Percentiles rank a stretch among this genome's conserved stretches.
Conservation (phyloP, 2,797 vertebrate species). For the Sebastes diploproa region DNA sequence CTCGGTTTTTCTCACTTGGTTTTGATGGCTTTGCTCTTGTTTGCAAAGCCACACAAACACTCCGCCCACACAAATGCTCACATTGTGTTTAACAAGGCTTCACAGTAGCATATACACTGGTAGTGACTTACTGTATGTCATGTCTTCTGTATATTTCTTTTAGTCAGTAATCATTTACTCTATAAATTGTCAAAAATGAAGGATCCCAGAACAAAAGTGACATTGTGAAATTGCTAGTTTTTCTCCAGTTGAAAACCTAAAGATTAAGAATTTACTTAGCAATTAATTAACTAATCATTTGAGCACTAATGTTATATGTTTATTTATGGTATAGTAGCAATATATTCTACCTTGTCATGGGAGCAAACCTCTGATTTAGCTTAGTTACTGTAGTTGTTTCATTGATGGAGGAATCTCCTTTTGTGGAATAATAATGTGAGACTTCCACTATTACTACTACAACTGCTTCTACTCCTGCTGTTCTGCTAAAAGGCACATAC, state of each 20-base stretch:
- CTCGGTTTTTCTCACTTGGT: conserved; percentile 23
- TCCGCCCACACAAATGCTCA: conserved; percentile 30
- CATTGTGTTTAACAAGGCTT: neutral
- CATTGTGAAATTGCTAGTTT: neutral
- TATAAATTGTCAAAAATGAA: neutral
- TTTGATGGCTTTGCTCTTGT: conserved; percentile 38
- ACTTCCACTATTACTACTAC: neutral
- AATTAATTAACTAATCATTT: neutral
- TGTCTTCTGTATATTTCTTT: neutral
- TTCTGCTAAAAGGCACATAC: conserved; percentile 3
- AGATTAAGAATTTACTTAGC: neutral
- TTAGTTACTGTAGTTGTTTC: neutral
- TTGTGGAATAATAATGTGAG: conserved; percentile 3
- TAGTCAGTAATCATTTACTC: neutral
- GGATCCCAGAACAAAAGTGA: neutral
- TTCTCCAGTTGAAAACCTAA: neutral
- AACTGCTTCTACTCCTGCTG: conserved; percentile 12
- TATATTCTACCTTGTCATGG: neutral
- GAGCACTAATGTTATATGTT: neutral
- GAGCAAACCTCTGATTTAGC: neutral
- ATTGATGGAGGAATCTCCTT: neutral
- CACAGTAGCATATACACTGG: neutral
- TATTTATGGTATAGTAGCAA: neutral
- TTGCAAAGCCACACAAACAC: conserved; percentile 37
- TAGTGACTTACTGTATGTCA: neutral